Base-by-base conservation (phyloP, 2,888 invertebrate species). In the Galerucella calmariensis region DNA sequence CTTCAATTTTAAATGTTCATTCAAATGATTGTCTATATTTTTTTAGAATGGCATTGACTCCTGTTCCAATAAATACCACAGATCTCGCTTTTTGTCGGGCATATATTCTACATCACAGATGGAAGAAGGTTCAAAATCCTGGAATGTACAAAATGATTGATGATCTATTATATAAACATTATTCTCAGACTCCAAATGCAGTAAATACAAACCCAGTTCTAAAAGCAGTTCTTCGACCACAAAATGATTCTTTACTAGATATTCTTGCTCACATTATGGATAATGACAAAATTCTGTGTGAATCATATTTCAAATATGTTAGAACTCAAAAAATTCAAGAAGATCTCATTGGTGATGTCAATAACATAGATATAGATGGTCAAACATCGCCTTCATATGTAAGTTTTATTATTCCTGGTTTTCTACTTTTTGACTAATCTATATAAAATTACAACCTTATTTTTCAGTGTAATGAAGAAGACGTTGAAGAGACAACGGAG, bases 91-190 rank as follows among this genome's bases (percentile, higher is more conserved):
- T 83, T 77, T 83, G 83, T 76, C 77, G 84, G 53, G 78, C 80
- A 67, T 84, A 81, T 69, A 82, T 85, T 46, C 63, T 83, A 11
- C 84, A 82, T 74, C 80, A 83, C 74, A 83, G 81, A 67, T 84
- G 83, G 81, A 84, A 85, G 72, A 80, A 72, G 48, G 75, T 81
- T 2, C 56, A 73, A 41, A 70, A 70, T 62, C 16, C 69, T 2
- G 76, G 77, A 16, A 76, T 76, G 10, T 79, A 80, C 78, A 61
- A 73, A 56, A 69, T 70, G 46, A 81, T 83, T 78, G 81, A 83
- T 51, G 73, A 79, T 41, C 71, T 80, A 27, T 73, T 84, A 75
- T 81, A 79, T 44, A 78, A 77, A 67, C 79, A 78, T 63, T 84
- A 81, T 76, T 70, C 75, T 11, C 77, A 79, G 73, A 79, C 75